phyloP scores from a whole-genome alignment of 2,797 vertebrate species.

The Trachurus trachurus region DNA sequence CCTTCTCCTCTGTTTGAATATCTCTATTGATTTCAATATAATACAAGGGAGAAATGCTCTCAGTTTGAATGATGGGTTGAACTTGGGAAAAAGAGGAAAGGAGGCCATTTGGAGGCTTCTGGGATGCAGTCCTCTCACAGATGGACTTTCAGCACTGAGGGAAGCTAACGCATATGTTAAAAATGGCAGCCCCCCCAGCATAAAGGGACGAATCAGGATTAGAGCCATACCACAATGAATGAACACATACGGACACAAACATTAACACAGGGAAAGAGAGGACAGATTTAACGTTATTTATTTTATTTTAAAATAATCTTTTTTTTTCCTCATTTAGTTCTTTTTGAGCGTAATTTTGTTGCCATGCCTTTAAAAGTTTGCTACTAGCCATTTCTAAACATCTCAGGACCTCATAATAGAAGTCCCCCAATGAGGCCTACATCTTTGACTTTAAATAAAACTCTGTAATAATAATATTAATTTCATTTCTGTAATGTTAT shows the following conservation, averaged over 20 bases:
- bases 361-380: constrained; percentile 92
- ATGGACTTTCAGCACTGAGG: constrained; percentile 64
- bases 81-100: constrained; percentile 62
- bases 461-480: constrained; percentile 87
- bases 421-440: constrained; percentile 69
- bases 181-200: constrained; percentile 57
- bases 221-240: constrained; percentile 75
- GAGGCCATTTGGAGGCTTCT: constrained; percentile 73
- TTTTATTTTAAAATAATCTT: constrained; percentile 99
- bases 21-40: constrained; percentile 28
- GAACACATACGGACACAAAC: constrained; percentile 68
- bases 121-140: constrained; percentile 70
- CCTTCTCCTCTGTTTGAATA: constrained; percentile 13
- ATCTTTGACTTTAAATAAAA: constrained; percentile 92
- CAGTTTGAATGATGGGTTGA: background rate
- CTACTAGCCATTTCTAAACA: constrained; percentile 87
- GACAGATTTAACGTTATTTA: constrained; percentile 80
- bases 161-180: constrained; percentile 65
- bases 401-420: constrained; percentile 69
- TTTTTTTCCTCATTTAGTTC: constrained; percentile 85
- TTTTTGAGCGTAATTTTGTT: constrained; percentile 90
- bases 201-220: constrained; percentile 70
- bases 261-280: constrained; percentile 82
- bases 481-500: constrained; percentile 89
- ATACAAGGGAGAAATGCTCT: background rate